Evolutionary conservation across 1,140 invertebrate genomes (phyloP).

Genomic region (Ruditapes philippinarum): DNA sequence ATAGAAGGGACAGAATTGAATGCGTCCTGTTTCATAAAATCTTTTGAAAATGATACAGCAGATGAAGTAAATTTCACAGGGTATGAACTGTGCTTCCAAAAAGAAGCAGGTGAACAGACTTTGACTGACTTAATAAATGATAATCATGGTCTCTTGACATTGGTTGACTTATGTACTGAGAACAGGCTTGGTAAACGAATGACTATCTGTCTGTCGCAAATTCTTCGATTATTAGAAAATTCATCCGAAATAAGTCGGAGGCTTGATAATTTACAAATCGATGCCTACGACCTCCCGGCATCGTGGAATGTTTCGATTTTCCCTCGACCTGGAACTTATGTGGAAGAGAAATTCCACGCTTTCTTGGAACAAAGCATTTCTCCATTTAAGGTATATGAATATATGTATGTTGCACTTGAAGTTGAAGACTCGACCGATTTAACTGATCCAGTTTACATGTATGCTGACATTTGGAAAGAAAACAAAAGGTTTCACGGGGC

Average conservation of each 20-base stretch:
- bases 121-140: neutral
- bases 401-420: constrained; percentile 40
- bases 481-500: neutral
- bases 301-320: neutral
- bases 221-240: neutral
- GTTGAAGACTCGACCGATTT: constrained; percentile 1
- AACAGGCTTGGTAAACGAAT: neutral
- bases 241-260: neutral
- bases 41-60: neutral
- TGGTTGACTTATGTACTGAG: constrained; percentile 11
- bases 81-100: constrained; percentile 11
- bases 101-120: neutral
- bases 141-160: neutral
- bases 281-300: neutral
- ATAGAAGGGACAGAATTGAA: neutral
- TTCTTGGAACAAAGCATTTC: constrained; percentile 45
- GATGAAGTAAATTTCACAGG: neutral
- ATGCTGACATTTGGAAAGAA: constrained; percentile 42
- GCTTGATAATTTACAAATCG: neutral
- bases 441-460: constrained; percentile 21
- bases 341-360: constrained; percentile 23
- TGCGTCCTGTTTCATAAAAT: neutral
- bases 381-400: constrained; percentile 47
- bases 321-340: constrained; percentile 9
- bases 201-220: neutral